phyloP scores from a whole-genome alignment of 2,888 invertebrate genomes.

The Drosophila crucigera region DNA sequence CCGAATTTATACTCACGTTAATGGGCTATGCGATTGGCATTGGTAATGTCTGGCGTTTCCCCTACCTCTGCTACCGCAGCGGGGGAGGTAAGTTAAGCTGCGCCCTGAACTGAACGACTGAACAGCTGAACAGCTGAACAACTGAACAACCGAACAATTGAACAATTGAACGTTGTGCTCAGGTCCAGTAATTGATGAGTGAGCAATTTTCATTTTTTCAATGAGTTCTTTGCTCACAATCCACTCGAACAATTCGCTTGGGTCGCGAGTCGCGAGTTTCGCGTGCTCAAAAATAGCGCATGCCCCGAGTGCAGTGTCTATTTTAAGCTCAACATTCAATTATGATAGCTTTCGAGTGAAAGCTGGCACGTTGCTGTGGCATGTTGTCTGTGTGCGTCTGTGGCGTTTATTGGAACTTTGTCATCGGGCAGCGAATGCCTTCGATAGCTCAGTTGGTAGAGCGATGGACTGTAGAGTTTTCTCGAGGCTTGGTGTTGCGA shows the following conservation, averaged over 20 bases:
- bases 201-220: neutral
- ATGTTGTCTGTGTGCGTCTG: neutral
- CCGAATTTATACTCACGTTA: constrained; percentile 92
- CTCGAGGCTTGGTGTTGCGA: constrained; percentile 56
- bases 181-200: constrained; percentile 9
- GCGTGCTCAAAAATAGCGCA: constrained; percentile 51
- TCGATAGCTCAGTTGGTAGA: constrained; percentile 82
- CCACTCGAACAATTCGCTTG: constrained; percentile 3
- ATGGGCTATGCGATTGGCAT: constrained; percentile 94
- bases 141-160: neutral
- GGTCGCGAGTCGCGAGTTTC: neutral
- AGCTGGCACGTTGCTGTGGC: constrained; percentile 37
- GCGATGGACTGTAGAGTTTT: constrained; percentile 79
- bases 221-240: constrained; percentile 20
- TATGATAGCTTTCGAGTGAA: constrained; percentile 58
- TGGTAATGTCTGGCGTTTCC: constrained; percentile 95
- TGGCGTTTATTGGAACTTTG: constrained; percentile 29
- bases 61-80: constrained; percentile 93
- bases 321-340: constrained; percentile 42
- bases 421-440: constrained; percentile 52
- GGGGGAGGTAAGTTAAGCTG: constrained; percentile 89
- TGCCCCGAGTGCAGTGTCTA: constrained; percentile 46
- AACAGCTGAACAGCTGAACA: neutral
- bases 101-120: neutral
- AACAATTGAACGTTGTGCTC: neutral